phyloP scores from a whole-genome alignment of 2,888 invertebrate species.

The Lacanobia oleracea region DNA sequence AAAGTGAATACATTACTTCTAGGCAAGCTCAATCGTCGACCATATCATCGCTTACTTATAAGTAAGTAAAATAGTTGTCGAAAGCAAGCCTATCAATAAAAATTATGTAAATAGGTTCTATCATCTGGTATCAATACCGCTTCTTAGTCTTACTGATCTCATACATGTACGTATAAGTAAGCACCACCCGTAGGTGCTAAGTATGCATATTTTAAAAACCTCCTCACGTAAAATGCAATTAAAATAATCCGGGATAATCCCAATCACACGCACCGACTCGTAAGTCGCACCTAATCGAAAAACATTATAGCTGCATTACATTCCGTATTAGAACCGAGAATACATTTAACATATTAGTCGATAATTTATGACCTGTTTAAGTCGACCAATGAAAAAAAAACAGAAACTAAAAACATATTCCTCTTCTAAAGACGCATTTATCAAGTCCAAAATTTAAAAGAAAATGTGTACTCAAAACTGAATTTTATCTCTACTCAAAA shows the following conservation, averaged over 20 bases:
- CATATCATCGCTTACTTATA: not conserved
- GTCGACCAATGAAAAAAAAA: conserved; percentile 1
- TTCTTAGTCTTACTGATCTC: conserved; percentile 4
- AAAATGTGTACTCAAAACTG: conserved; percentile 19
- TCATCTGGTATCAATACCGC: not conserved
- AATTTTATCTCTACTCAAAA: conserved; percentile 55
- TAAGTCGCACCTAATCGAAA: conserved; percentile 44
- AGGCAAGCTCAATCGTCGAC: not conserved
- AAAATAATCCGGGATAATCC: conserved; percentile 49
- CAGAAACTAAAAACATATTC: conserved; percentile 23
- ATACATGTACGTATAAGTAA: not conserved
- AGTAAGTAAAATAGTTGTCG: not conserved
- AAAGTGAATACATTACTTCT: not conserved
- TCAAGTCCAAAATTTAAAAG: conserved; percentile 21
- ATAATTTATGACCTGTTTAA: conserved; percentile 39
- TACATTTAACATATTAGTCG: conserved; percentile 43
- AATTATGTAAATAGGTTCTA: not conserved
- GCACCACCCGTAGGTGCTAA: conserved; percentile 39
- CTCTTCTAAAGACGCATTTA: conserved; percentile 37
- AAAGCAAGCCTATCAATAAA: not conserved
- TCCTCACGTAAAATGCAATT: conserved; percentile 44
- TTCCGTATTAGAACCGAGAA: conserved; percentile 49
- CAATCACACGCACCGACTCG: conserved; percentile 37
- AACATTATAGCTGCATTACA: conserved; percentile 43
- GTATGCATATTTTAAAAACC: conserved; percentile 46